Evolutionary conservation across 1,140 invertebrate species (phyloP).

Genomic region (Aphelinus certus): DNA sequence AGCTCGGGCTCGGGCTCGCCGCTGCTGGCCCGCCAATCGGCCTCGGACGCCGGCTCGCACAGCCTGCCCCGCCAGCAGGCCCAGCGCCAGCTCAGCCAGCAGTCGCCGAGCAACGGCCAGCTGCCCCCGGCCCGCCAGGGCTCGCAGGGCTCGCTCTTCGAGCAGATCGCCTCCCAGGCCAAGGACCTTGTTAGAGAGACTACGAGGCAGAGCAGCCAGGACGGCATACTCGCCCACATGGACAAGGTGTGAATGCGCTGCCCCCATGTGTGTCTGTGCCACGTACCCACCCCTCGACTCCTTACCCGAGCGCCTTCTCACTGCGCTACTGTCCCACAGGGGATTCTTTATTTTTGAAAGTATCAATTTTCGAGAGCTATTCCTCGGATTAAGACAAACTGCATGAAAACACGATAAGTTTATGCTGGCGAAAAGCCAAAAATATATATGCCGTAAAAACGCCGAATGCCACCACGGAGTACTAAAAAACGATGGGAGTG

Average conservation of each 20-base stretch:
- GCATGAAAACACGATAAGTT: too few species aligned
- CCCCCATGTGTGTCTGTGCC: too few species aligned
- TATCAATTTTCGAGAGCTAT: too few species aligned
- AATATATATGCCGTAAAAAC: too few species aligned
- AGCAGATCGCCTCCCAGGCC: constrained; percentile 85
- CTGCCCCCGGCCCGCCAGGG: constrained; percentile 74
- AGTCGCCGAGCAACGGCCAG: constrained; percentile 44
- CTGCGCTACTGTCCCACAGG: too few species aligned
- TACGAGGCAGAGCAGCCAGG: constrained; percentile 87
- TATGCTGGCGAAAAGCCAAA: too few species aligned
- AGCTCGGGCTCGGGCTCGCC: constrained; percentile 63
- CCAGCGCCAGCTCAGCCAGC: constrained; percentile 10
- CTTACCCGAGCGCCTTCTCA: too few species aligned
- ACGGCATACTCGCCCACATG: constrained; percentile 88
- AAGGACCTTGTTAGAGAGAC: constrained; percentile 87
- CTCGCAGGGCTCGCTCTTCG: constrained; percentile 83
- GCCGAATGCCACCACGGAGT: too few species aligned
- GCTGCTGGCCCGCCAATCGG: constrained; percentile 49
- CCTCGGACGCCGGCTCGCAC: constrained; percentile 13
- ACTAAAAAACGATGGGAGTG: too few species aligned
- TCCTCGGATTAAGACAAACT: too few species aligned
- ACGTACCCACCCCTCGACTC: too few species aligned
- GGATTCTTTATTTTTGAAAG: too few species aligned
- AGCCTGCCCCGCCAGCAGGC: not conserved
- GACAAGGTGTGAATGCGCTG: constrained; percentile 74